Evolutionary conservation across 2,113 vertebrate species (phyloP), one percentile per base, ranked within the genome.

Genomic region (Lepisosteus oculatus): DNA sequence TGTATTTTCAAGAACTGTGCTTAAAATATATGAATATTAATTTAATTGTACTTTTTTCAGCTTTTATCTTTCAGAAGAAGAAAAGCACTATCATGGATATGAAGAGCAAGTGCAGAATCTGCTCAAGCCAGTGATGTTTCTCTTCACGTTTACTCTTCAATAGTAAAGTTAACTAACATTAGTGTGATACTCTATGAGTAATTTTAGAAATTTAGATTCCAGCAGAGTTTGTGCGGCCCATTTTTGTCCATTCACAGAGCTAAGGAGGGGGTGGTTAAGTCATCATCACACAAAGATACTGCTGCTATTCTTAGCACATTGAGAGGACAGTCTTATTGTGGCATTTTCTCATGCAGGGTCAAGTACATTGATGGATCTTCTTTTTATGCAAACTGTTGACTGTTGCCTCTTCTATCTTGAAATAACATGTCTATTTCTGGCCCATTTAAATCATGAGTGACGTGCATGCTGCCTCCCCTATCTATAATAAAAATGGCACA

Each of bases 361-460:
- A 71, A 29, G 29, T 65, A 78, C 67, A 47, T 61, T 12, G 29
- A 74, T 75, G 73, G 56, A n/a, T 11, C 43, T 42, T 70, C 68
- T 72, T 77, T 80, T 71, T 43, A 74, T 65, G 70, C 74, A 61
- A 54, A 74, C 55, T 56, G 63, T 70, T 83, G 83, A 86, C 68
- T 72, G 17, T 57, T 68, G 79, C 72, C 66, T 78, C 84, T 86
- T 87, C 81, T 79, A 83, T 81, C 78, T 82, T 62, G 70, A 80
- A 83, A 85, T 85, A 79, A 79, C 71, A 83, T 74, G 79, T 43
- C 76, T 86, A 83, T 87, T 85, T 89, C 87, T 85, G 85, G 84
- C 79, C 67, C 8, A 13, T 0, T 63, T 77, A 74, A 76, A 85
- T 85, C 78, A 76, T 74, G 76, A 71, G 72, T 70, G 77, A 81